Base-by-base conservation (phyloP, 2,113 vertebrate species). In the Columbina picui region DNA sequence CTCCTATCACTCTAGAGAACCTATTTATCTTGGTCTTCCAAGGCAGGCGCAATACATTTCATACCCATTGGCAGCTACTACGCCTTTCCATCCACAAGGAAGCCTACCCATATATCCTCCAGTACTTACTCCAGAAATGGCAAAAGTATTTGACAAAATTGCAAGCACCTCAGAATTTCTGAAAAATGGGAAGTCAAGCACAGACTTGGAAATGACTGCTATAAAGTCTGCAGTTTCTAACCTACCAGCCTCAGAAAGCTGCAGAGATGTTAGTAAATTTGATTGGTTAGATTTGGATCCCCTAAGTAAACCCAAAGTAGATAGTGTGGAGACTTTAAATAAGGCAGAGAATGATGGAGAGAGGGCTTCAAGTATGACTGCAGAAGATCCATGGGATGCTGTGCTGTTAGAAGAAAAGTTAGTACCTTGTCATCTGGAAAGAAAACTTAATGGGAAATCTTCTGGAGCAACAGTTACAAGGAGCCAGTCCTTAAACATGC, bases 201-300 rank as follows among this genome's bases (percentile, higher is more conserved):
- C 97, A 1, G 99, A 99, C 87, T 76, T 98, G 17, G 98, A 99
- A 59, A 97, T 98, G 57, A 97, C 82, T 41, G 94, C 92, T 92
- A 57, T 98, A 26, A 98, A 98, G 53, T 94, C 98, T 77, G 86
- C 98, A 26, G 97, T 97, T 59, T 98, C 97, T 26, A 97, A 87
- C 90, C 96, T 98, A 4, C 97, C 98, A 3, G 57, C 56, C 47
- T 97, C 98, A 0, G 98, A 99, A 84, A 95, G 98, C 34, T 84
- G 98, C 7, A 91, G 93, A 47, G 98, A 97, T 82, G 98, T 98
- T 38, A 98, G 98, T 95, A 98, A 98, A 92, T 99, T 99, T 38
- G 99, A 99, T 53, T 99, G 99, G 99, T 91, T 99, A 91, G 99
- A 99, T 90, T 97, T 99, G 93, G 99, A 99, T 97, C 99, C 99